A percentile compares a stretch with the other conserved stretches of the same genome.
phyloP scores from a whole-genome alignment of 2,113 vertebrate genomes.

The Megaptera novaeangliae region DNA sequence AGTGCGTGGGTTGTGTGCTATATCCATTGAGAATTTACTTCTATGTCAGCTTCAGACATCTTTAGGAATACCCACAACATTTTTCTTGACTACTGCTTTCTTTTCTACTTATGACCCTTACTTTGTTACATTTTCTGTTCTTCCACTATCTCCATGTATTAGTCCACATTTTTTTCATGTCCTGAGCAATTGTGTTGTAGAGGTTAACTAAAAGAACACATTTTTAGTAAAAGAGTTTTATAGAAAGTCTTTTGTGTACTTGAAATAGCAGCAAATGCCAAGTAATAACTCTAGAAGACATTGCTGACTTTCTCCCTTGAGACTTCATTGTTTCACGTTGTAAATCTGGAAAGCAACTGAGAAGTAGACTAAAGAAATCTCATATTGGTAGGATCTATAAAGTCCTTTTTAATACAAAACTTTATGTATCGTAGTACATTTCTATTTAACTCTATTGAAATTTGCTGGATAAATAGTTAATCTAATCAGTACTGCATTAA shows the following conservation, averaged over 20 bases:
- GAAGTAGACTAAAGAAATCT: background rate
- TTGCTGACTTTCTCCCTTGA: background rate
- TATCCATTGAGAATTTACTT: background rate
- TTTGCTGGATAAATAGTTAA: background rate
- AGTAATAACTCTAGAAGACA: background rate
- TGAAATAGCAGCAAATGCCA: background rate
- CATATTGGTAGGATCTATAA: background rate
- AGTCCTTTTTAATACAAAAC: background rate
- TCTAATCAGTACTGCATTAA: background rate
- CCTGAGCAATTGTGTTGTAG: background rate
- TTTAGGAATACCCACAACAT: background rate
- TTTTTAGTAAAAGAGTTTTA: background rate
- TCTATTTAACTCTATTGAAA: background rate
- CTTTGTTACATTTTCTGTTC: background rate
- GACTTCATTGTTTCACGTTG: background rate
- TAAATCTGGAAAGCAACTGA: background rate
- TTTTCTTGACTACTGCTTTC: background rate
- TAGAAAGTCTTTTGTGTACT: background rate
- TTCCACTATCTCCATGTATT: background rate
- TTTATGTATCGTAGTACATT: background rate
- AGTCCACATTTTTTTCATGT: background rate
- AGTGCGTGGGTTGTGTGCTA: too few species aligned
- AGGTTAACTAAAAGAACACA: background rate
- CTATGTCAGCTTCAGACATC: background rate
- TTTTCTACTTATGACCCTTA: background rate